Evolutionary conservation across 2,797 vertebrate species (phyloP).

Genomic region (Pogoniulus pusillus): DNA sequence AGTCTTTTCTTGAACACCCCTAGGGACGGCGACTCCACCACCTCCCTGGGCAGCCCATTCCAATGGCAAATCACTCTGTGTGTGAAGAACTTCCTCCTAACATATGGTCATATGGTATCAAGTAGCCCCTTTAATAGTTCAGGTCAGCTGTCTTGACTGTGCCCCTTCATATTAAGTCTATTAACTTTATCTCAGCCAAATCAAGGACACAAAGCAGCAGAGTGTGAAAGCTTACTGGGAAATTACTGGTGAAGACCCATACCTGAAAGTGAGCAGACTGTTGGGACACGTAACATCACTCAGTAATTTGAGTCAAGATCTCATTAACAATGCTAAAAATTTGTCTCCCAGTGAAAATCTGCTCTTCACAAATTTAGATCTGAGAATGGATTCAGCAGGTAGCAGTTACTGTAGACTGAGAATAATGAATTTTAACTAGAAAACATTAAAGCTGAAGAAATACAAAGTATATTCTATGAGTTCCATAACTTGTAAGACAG

Average conservation of each 20-base stretch:
- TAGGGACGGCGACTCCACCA: no score
- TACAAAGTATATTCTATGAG: not conserved
- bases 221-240: not conserved
- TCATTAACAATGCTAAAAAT: conserved; percentile 61
- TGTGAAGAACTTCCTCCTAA: no score
- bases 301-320: conserved; percentile 26
- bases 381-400: not conserved
- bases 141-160: not conserved
- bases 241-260: conserved; percentile 1
- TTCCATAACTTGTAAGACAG: not conserved
- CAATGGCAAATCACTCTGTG: no score
- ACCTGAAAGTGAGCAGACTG: conserved; percentile 39
- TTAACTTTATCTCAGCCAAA: not conserved
- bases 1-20: no score
- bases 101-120: not conserved
- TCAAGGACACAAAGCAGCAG: not conserved
- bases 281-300: conserved; percentile 16
- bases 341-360: conserved; percentile 38
- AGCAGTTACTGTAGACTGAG: not conserved
- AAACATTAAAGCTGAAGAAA: conserved; percentile 1
- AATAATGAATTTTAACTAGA: not conserved
- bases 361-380: conserved; percentile 3
- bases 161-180: not conserved
- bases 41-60: no score
- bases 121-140: not conserved